A percentile compares a stretch with the other conserved stretches of the same genome.
Evolutionary conservation across 2,113 vertebrate genomes (phyloP).

Genomic region (Rhea americana): DNA sequence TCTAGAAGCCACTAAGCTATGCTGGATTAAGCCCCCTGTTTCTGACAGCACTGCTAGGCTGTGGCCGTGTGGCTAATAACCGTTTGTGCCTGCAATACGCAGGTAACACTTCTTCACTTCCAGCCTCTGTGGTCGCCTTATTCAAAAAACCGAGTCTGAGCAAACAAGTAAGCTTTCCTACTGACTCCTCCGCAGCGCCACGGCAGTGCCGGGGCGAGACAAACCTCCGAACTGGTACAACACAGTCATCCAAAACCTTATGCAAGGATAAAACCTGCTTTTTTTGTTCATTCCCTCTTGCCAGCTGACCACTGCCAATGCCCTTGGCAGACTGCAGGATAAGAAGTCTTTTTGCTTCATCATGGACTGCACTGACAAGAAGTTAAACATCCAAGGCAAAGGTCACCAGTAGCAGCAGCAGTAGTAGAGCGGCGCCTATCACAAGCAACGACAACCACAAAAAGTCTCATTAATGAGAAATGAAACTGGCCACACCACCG

Average conservation of each 20-base stretch:
- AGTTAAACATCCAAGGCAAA: neutral
- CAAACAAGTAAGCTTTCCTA: neutral
- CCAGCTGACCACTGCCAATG: neutral
- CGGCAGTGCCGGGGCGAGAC: neutral
- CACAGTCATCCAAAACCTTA: neutral
- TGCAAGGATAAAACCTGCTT: neutral
- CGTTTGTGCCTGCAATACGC: neutral
- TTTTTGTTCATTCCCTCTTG: neutral
- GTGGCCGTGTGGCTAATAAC: neutral
- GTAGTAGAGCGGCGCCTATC: neutral
- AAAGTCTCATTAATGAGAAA: neutral
- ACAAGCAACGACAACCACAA: neutral
- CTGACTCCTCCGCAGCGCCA: neutral
- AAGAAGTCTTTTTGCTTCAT: neutral
- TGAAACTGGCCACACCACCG: fast-evolving
- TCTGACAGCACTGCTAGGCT: neutral
- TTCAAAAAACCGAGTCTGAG: neutral
- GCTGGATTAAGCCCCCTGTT: neutral
- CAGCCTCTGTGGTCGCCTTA: neutral
- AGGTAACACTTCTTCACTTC: neutral
- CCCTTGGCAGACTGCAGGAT: neutral
- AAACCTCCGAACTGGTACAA: neutral
- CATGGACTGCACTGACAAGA: neutral
- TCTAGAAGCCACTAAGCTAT: neutral
- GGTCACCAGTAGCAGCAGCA: neutral